Percentiles rank a stretch among this genome's conserved stretches.
These are phyloP conservation scores for Pao palembangensis DNA, from an alignment of 2,113 vertebrate genomes.

Conservation along the genomic window DNA sequence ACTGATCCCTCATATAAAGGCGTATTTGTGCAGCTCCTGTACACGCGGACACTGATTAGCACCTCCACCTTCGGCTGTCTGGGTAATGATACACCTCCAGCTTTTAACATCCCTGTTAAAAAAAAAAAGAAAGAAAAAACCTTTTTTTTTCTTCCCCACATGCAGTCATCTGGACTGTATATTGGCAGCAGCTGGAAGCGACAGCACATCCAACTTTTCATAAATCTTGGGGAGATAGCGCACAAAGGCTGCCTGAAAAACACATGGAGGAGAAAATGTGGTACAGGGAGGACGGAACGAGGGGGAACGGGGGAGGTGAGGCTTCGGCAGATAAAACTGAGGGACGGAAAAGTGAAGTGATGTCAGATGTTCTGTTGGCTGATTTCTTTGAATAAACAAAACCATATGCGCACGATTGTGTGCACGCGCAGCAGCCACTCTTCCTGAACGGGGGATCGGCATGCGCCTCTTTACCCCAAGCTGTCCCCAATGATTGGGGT, in stretches of 20 bases:
- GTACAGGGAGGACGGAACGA: conserved; percentile 10
- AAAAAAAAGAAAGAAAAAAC: conserved; percentile 21
- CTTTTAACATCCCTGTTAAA: conserved; percentile 58
- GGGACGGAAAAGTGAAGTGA: conserved; percentile 31
- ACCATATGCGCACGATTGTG: conserved; percentile 46
- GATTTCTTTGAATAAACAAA: conserved; percentile 50
- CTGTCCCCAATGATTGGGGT: conserved; percentile 47
- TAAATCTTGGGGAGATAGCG: conserved; percentile 70
- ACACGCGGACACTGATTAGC: background rate
- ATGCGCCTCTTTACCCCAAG: conserved; percentile 24
- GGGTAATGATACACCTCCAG: conserved; percentile 33
- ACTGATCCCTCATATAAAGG: background rate
- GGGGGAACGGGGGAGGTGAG: background rate
- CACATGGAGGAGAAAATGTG: conserved; percentile 60
- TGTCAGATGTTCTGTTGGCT: conserved; percentile 47
- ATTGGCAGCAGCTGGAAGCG: conserved; percentile 66
- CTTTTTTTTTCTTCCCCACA: conserved; percentile 32
- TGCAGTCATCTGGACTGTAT: conserved; percentile 52
- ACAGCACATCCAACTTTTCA: conserved; percentile 73
- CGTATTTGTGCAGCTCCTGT: too few relatives aligned
- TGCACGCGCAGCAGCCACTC: background rate
- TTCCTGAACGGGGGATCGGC: conserved; percentile 15
- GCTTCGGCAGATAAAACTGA: background rate
- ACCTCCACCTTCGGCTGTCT: conserved; percentile 14
- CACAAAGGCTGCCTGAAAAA: conserved; percentile 65